Evolutionary conservation across 2,888 invertebrate species (phyloP), one percentile per base, ranked within the genome.

Genomic region (Isoperla grammatica): DNA sequence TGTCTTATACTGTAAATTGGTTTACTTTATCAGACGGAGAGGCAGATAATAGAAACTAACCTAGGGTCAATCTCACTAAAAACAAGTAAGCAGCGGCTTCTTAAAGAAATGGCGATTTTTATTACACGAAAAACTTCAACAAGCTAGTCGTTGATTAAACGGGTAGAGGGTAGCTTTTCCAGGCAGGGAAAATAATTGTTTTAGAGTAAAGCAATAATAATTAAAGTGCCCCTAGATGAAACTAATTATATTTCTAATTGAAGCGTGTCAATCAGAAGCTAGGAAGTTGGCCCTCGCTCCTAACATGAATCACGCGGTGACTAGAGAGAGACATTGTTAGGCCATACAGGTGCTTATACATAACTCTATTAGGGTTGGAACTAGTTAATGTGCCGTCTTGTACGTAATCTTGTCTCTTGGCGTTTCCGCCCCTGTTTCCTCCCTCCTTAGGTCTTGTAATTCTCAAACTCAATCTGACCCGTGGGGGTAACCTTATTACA

Each of bases 311-410:
- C 39, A 39, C 53, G 11, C 12, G 39, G 12, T 45, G n/a, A n/a
- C n/a, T n/a, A n/a, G n/a, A 20, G 46, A 17, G 17, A 37, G 53
- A 53, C 53, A 53, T 35, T 53, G 40, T 39, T 53, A 53, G 20
- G 37, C 17, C 39, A 12, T 53, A 17, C 37, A 15, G 35, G 19
- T 35, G 29, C 29, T n/a, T 15, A 39, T 53, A 19, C 39, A 53
- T 53, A 53, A 53, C 53, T 53, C n/a, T 22, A 53, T 53, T 53
- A 53, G 8, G n/a, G 53, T 35, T 35, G 53, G 53, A 53, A 53
- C 53, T 39, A 53, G 53, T 53, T 53, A 53, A 53, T 53, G 39
- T 37, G 37, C 53, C 39, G 50, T 53, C 53, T 53, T 19, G 17
- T 4, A 37, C 53, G 9, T 53, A 39, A 53, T 53, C 53, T 35